Conservation (phyloP, 2,888 invertebrate species). For the Phragmatobia fuliginosa region DNA sequence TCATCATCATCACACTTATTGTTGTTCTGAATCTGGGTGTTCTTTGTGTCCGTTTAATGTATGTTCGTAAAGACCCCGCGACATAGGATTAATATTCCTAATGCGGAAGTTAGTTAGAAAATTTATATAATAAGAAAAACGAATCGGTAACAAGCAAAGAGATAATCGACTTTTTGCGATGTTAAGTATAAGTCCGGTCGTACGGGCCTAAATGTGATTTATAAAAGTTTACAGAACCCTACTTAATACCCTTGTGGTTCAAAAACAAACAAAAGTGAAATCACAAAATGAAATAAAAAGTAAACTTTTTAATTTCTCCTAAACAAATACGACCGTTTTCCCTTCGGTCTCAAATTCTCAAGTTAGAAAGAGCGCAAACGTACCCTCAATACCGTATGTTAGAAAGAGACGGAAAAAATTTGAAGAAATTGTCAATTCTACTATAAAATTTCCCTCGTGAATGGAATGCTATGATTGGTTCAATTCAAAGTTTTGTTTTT, state of each 20-base stretch:
- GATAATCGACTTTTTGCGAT: neutral
- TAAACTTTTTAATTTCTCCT: conserved; percentile 24
- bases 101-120: too few relatives aligned
- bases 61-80: too few relatives aligned
- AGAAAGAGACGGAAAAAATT: conserved; percentile 7
- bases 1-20: too few relatives aligned
- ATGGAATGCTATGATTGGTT: conserved; percentile 13
- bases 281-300: conserved; percentile 9
- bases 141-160: too few relatives aligned
- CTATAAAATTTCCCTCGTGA: conserved; percentile 19
- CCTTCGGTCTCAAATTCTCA: conserved; percentile 9
- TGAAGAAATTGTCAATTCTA: conserved; percentile 6
- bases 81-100: too few relatives aligned
- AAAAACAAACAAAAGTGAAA: conserved; percentile 8
- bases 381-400: neutral
- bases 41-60: too few relatives aligned
- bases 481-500: conserved; percentile 10
- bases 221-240: neutral
- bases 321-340: conserved; percentile 21
- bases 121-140: too few relatives aligned
- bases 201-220: too few relatives aligned
- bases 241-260: neutral
- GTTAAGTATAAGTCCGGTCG: too few relatives aligned
- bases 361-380: conserved; percentile 2
- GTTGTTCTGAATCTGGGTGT: too few relatives aligned